These are phyloP conservation scores for Pyrrhosoma nymphula DNA, from an alignment of 2,888 invertebrate genomes.

Conservation along the genomic window DNA sequence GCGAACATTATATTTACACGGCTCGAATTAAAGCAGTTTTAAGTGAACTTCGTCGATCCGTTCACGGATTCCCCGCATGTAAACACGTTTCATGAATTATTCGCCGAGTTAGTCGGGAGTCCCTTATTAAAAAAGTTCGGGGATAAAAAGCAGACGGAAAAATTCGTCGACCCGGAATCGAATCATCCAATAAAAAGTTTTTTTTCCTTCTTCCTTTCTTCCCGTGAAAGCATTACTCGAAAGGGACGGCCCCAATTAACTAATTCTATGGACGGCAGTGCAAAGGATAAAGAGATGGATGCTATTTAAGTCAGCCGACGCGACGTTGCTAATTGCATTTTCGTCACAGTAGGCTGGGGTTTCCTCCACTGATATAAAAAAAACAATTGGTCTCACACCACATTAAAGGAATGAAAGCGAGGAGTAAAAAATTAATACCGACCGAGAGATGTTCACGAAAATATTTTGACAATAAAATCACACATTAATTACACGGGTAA, in stretches of 20 bases:
- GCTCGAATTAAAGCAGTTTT: neutral
- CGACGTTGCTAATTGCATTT: neutral
- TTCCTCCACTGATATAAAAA: neutral
- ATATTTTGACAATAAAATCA: neutral
- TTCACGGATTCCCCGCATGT: neutral
- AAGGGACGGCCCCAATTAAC: neutral
- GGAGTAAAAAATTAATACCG: neutral
- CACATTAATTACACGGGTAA: neutral
- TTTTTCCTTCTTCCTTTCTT: no score
- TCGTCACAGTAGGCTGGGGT: neutral
- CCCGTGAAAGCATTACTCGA: neutral
- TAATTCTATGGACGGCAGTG: neutral
- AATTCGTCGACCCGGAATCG: conserved; percentile 9
- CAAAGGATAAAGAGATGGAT: neutral
- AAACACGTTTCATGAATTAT: neutral
- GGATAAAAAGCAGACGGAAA: neutral
- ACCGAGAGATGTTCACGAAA: neutral
- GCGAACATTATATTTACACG: neutral
- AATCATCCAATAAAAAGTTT: neutral
- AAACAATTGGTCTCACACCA: neutral
- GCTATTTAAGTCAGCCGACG: conserved; percentile 3
- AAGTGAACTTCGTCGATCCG: neutral
- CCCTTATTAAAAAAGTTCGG: neutral
- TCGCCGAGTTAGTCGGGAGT: neutral
- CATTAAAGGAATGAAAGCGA: neutral